Conservation (phyloP, 2,797 vertebrate species). For the Anguilla anguilla region DNA sequence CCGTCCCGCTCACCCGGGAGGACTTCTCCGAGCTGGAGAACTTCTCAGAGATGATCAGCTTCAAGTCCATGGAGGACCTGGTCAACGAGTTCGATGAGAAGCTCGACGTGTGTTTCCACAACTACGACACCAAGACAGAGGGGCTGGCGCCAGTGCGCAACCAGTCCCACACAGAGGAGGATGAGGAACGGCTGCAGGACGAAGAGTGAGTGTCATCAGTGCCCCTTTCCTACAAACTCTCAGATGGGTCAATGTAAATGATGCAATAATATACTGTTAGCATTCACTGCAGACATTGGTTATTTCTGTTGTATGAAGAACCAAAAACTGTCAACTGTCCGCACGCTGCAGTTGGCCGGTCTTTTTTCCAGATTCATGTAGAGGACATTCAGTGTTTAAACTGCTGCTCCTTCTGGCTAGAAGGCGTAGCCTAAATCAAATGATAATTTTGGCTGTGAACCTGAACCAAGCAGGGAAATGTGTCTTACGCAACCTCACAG, state of each 20-base stretch:
- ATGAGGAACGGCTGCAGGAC: slow-evolving; percentile 86
- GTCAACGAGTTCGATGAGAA: slow-evolving; percentile 95
- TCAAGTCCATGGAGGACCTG: slow-evolving; percentile 96
- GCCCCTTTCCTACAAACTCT: neutral
- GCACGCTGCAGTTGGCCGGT: neutral
- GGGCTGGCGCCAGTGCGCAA: slow-evolving; percentile 86
- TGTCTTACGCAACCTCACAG: neutral
- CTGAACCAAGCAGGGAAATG: neutral
- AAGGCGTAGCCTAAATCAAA: neutral
- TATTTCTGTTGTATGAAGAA: neutral
- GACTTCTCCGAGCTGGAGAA: slow-evolving; percentile 93
- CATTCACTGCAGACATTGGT: neutral
- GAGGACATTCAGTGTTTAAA: neutral
- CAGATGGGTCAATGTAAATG: neutral
- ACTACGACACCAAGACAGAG: slow-evolving; percentile 94
- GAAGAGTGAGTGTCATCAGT: slow-evolving; percentile 81
- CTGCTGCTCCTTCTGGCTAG: neutral
- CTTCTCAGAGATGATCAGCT: slow-evolving; percentile 96
- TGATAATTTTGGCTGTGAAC: slow-evolving; percentile 27
- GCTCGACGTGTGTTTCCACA: slow-evolving; percentile 93
- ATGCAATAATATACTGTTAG: neutral
- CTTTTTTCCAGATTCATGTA: neutral
- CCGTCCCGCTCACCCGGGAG: slow-evolving; percentile 74
- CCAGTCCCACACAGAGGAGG: slow-evolving; percentile 83
- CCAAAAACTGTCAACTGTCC: neutral